Base-by-base conservation (phyloP, 2,797 vertebrate genomes). In the Hemibagrus guttatus region DNA sequence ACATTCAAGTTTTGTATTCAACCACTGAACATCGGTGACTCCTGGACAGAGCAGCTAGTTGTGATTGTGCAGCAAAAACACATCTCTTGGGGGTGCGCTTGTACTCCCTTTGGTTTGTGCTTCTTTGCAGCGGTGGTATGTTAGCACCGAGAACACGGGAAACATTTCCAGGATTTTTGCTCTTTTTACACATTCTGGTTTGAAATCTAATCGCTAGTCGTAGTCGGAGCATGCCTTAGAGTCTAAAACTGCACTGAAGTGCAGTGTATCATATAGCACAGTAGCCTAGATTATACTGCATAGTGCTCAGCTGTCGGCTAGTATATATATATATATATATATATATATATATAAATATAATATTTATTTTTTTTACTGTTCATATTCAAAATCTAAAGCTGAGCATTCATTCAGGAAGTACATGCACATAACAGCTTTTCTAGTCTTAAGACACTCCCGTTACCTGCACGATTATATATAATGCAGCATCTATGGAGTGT, bases 71-170 rank as follows among this genome's bases (percentile, higher is more conserved):
- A 94, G 95, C 94, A 94, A 93, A 92, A 87, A 87, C 76, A 74
- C 81, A 92, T 93, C 91, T 93, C 93, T 91, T 94, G 92, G 92
- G 93, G 93, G 94, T 95, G 94, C 46, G 7, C 94, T 92, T 93
- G 93, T 92, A 93, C 94, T 93, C 92, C 68, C 94, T 95, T 96
- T 96, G 94, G 95, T 96, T 96, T 96, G 95, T 96, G 95, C 95
- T 96, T 95, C 89, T 96, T 92, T 95, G 94, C 94, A 95, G 94
- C 94, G 79, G 90, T 93, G 93, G 93, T 92, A 91, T 92, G 58
- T 84, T 95, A 95, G 95, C 95, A 95, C 94, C 94, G 91, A 93
- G 89, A 94, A 84, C 91, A 88, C 89, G 90, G 91, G 90, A 90
- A 92, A 92, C 90, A 81, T 28, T 91, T 81, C 35, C 87, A 83